phyloP scores from a whole-genome alignment of 2,888 invertebrate genomes.

The Euphydryas editha region DNA sequence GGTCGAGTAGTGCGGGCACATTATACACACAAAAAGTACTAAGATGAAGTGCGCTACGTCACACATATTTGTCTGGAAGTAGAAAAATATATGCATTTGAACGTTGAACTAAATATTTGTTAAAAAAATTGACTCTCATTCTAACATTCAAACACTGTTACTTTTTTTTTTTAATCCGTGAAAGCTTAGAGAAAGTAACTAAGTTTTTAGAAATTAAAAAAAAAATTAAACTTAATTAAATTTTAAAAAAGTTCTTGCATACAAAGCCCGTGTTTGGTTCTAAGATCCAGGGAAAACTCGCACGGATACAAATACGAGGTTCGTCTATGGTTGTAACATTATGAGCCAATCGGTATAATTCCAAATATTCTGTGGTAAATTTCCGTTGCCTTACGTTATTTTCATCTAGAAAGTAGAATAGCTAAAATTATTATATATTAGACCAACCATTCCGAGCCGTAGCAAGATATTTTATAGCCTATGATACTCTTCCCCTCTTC shows the following conservation, averaged over 20 bases:
- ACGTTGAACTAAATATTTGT: not conserved
- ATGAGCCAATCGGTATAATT: slow-evolving; percentile 65
- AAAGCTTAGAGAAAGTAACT: no score
- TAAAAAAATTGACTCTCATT: no score
- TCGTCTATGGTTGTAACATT: slow-evolving; percentile 73
- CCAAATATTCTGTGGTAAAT: slow-evolving; percentile 69
- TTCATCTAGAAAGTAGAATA: slow-evolving; percentile 57
- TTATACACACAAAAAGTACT: slow-evolving; percentile 69
- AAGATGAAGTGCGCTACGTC: slow-evolving; percentile 68
- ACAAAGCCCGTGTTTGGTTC: slow-evolving; percentile 76
- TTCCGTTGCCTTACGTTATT: slow-evolving; percentile 68
- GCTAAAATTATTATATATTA: not conserved
- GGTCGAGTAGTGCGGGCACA: slow-evolving; percentile 69
- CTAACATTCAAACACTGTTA: no score
- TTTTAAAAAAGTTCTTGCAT: slow-evolving; percentile 44
- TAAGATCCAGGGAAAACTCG: slow-evolving; percentile 78
- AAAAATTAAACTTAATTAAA: no score
- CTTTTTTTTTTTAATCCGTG: no score
- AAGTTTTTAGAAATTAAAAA: no score
- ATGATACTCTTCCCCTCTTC: not conserved
- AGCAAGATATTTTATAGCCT: no score
- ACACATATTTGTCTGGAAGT: slow-evolving; percentile 68
- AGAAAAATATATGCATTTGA: slow-evolving; percentile 10
- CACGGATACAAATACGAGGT: slow-evolving; percentile 68
- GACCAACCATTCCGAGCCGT: no score